Conservation (phyloP, 2,797 vertebrate genomes). For the Cyclura pinguis region DNA sequence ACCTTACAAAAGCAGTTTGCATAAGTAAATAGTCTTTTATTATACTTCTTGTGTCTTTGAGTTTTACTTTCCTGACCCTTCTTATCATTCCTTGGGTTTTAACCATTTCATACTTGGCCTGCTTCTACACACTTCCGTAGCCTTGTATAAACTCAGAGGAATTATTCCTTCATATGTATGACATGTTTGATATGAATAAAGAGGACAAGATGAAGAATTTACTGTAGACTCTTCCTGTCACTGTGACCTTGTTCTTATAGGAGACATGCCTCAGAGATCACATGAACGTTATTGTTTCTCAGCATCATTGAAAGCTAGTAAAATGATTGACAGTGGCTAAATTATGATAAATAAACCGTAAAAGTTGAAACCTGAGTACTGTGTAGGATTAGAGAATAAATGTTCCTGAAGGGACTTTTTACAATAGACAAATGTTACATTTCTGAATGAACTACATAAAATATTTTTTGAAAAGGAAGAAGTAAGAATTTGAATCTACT, state of each 20-base stretch:
- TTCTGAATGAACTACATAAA: not conserved
- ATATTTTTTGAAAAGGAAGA: not conserved
- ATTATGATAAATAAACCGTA: not conserved
- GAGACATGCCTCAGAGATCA: not conserved
- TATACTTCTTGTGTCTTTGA: constrained; percentile 3
- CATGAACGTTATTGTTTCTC: not conserved
- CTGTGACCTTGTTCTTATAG: not conserved
- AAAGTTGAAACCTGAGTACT: not conserved
- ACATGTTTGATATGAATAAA: constrained; percentile 22
- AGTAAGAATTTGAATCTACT: not conserved
- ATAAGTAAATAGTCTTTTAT: constrained; percentile 14
- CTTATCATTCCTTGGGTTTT: constrained; percentile 39
- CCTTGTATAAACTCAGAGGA: not conserved
- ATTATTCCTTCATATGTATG: not conserved
- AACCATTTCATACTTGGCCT: constrained; percentile 34
- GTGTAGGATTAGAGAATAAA: too few species aligned
- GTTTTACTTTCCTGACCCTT: constrained; percentile 12
- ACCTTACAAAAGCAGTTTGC: constrained; percentile 15
- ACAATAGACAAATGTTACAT: not conserved
- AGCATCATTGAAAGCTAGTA: not conserved
- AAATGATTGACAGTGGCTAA: not conserved
- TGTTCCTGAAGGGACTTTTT: not conserved
- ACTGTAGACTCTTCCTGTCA: not conserved
- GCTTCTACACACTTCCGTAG: not conserved
- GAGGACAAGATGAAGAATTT: not conserved